Base-by-base conservation (phyloP, 2,797 vertebrate genomes). In the Harpagifer antarcticus region DNA sequence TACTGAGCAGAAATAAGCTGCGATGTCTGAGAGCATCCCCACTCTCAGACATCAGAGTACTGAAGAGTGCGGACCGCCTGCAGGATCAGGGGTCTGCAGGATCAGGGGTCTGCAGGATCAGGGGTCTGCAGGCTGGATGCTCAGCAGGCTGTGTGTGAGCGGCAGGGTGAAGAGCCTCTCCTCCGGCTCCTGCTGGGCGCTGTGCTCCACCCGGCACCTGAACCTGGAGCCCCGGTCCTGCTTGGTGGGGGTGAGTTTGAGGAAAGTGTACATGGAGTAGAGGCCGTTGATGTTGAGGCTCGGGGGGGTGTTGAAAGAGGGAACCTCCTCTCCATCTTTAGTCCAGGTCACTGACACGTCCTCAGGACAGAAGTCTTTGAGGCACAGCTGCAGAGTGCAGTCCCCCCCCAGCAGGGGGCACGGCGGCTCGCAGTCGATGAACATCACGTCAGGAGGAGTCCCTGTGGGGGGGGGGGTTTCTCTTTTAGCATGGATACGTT, bases 361-460 rank as follows among this genome's bases (percentile, higher is more conserved):
- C 20, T 87, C 81, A 2, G 93, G 92, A 61, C 84, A 91, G 76
- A 94, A 93, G 79, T 93, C 83, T 68, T 73, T 89, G 63, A 92
- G 79, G 62, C 80, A 86, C 54, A 93, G 86, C 69, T 88, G 85
- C 31, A 94, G 80, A 0, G 81, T 88, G 3, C 87, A 88, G 43
- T 91, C 88, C 17, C 86, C 45, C 8, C 83, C 79, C 16, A 50
- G 14, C 20, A 3, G 58, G 49, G 90, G 91, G 42, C 48, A 16
- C 5, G 3, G 43, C 0, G 92, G 92, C 0, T 94, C 90, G 17
- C 89, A 84, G 23, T 88, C 76, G 8, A 94, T 91, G 78, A 92
- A 93, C 64, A 85, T 86, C 19, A 93, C 88, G 9, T 85, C 65
- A 12, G 92, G 92, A 47, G 94, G 88, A 6, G 61, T 88, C 33